A percentile compares a stretch with the other conserved stretches of the same genome.
Evolutionary conservation across 2,888 invertebrate species (phyloP).

Genomic region (Hydrotaea cyrtoneurina): DNA sequence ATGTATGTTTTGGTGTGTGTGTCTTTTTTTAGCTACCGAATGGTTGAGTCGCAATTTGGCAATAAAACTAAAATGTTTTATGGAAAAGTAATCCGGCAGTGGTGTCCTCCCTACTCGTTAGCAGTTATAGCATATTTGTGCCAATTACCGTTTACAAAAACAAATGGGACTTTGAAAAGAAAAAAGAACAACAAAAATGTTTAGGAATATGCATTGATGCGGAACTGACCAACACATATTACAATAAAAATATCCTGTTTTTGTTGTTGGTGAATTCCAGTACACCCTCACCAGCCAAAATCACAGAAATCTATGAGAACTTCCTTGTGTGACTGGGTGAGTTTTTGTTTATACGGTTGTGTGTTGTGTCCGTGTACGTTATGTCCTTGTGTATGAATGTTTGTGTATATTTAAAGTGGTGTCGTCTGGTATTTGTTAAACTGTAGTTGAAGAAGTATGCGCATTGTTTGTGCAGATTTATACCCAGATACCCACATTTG

Average conservation of each 20-base stretch:
- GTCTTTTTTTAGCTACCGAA: too few species aligned
- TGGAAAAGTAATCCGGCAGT: not conserved
- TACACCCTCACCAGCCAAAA: not conserved
- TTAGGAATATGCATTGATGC: constrained; percentile 58
- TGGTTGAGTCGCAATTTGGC: not conserved
- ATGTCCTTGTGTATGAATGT: not conserved
- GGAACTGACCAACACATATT: constrained; percentile 60
- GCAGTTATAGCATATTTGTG: constrained; percentile 42
- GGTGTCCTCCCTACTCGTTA: not conserved
- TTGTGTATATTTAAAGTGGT: not conserved
- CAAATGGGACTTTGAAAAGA: constrained; percentile 35
- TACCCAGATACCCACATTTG: too few species aligned
- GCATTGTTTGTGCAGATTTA: constrained; percentile 48
- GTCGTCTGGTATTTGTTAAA: not conserved
- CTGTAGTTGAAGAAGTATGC: constrained; percentile 31
- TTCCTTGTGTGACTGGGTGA: constrained; percentile 4
- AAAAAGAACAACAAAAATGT: constrained; percentile 33
- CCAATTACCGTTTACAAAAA: constrained; percentile 49
- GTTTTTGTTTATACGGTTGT: not conserved
- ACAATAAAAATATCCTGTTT: constrained; percentile 53
- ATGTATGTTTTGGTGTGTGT: too few species aligned
- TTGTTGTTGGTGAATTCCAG: constrained; percentile 19
- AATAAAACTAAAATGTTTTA: not conserved
- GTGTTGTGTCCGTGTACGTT: not conserved
- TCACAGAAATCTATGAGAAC: constrained; percentile 8